Base-by-base conservation (phyloP, 2,888 invertebrate genomes). In the Polietes domitor region DNA sequence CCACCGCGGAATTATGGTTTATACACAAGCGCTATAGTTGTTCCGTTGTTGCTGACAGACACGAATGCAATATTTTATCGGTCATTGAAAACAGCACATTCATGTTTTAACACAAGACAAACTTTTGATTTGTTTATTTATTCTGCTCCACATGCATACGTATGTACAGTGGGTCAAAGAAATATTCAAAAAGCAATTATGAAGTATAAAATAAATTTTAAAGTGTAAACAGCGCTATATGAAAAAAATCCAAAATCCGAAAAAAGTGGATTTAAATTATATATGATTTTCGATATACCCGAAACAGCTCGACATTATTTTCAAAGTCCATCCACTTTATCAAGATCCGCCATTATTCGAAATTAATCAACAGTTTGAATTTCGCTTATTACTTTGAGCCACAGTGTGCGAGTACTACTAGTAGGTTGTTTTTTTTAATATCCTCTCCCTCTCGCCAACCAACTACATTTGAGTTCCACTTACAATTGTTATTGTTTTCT, bases 21-120 rank as follows among this genome's bases (percentile, higher is more conserved):
- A n/a, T n/a, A n/a, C n/a, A n/a, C n/a, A n/a, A n/a, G n/a, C n/a
- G n/a, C n/a, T n/a, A n/a, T n/a, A n/a, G n/a, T n/a, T n/a, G n/a
- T n/a, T n/a, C n/a, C n/a, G n/a, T n/a, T n/a, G n/a, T n/a, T n/a
- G n/a, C n/a, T n/a, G n/a, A n/a, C n/a, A n/a, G n/a, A n/a, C n/a
- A n/a, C n/a, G n/a, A n/a, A n/a, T n/a, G n/a, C n/a, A n/a, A n/a
- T n/a, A n/a, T 72, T n/a, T 65, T 80, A 53, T 80, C 71, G 53
- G 17, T 65, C 75, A 80, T 63, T 76, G 43, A 7, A 61, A 80
- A 32, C 63, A 37, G 53, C 53, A 68, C 32, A 4, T 73, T 73
- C 41, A 65, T 19, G 9, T 53, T 53, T n/a, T n/a, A 21, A 61
- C 17, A 53, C n/a, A 32, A 77, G n/a, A 37, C 4, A 17, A 65